These are phyloP conservation scores for Butastur rufipennis DNA, from an alignment of 2,113 vertebrate species.

Conservation along the genomic window DNA sequence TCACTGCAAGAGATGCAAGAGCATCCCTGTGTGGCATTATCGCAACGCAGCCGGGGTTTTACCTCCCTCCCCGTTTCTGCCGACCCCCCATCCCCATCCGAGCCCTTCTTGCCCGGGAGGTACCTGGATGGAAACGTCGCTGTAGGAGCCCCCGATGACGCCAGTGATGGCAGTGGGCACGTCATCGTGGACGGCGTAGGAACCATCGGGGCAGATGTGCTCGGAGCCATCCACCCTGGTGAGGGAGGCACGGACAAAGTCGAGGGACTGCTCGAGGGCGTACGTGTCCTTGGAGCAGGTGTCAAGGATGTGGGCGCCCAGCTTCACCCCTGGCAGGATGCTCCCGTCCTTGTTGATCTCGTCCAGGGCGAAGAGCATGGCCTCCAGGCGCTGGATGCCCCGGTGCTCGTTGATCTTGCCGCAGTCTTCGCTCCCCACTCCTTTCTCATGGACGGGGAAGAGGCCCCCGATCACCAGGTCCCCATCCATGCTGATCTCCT, in stretches of 20 bases:
- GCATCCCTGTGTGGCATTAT: not conserved
- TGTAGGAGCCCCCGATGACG: constrained; percentile 97
- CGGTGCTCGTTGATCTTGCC: constrained; percentile 93
- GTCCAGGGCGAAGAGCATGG: constrained; percentile 95
- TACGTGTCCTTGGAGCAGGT: constrained; percentile 98
- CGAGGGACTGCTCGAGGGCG: constrained; percentile 94
- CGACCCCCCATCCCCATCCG: fast-evolving
- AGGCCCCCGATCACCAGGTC: constrained; percentile 95
- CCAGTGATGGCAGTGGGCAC: constrained; percentile 91
- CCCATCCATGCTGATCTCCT: constrained; percentile 89
- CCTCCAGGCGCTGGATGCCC: constrained; percentile 96
- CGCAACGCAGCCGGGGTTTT: not conserved
- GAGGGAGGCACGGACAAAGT: constrained; percentile 93
- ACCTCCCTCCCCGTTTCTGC: not conserved
- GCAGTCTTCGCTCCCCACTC: constrained; percentile 85
- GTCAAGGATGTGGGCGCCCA: constrained; percentile 95
- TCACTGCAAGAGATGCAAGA: fast-evolving
- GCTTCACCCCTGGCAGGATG: constrained; percentile 87
- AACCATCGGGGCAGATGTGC: constrained; percentile 95
- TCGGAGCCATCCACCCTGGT: constrained; percentile 91
- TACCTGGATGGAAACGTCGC: constrained; percentile 98
- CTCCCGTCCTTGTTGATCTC: constrained; percentile 89
- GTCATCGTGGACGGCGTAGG: constrained; percentile 89
- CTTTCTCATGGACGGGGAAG: constrained; percentile 95
- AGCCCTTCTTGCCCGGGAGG: not conserved